Evolutionary conservation across 2,113 vertebrate genomes (phyloP).

Genomic region (Albula glossodonta): DNA sequence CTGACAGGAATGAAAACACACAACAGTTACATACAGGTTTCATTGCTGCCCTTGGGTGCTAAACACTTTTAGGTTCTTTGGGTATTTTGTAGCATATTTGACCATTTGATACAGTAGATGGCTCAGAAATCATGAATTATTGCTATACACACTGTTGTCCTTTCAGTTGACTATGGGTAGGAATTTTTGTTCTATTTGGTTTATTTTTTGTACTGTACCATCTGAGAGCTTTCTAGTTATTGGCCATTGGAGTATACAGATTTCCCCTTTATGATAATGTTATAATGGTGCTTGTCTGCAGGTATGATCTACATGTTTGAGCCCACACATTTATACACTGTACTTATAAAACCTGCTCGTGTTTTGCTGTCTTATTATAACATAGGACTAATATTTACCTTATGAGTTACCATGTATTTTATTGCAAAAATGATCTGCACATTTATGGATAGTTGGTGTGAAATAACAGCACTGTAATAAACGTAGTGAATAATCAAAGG

Average conservation of each 20-base stretch:
- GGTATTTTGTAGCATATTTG: no score
- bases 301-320: neutral
- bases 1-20: neutral
- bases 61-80: no score
- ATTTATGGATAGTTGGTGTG: neutral
- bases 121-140: no score
- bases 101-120: no score
- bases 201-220: no score
- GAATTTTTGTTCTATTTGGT: no score
- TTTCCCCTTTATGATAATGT: neutral
- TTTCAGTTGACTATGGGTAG: no score
- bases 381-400: neutral
- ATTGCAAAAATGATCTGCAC: neutral
- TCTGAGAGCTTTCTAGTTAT: no score
- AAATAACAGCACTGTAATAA: neutral
- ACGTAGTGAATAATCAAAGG: neutral
- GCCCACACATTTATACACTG: neutral
- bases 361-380: neutral
- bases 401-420: neutral
- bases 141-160: no score
- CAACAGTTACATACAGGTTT: neutral
- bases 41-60: neutral
- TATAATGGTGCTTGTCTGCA: neutral
- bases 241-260: neutral
- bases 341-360: neutral